Evolutionary conservation across 2,888 invertebrate species (phyloP).

Genomic region (Ormyrus pomaceus): DNA sequence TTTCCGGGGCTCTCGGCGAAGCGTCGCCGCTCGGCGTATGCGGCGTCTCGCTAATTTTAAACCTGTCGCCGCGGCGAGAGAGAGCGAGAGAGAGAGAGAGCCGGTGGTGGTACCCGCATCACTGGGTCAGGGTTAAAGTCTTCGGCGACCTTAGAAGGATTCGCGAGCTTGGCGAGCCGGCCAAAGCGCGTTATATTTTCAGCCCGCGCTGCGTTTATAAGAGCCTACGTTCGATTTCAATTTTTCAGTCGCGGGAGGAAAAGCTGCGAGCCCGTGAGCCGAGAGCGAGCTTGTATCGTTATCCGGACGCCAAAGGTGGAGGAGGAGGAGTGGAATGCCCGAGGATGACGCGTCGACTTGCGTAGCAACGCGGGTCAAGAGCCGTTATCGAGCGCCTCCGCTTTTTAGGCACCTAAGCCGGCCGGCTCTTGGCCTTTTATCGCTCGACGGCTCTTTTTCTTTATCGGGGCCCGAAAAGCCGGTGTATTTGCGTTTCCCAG

Average conservation of each 20-base stretch:
- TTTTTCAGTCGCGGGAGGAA: too few species aligned
- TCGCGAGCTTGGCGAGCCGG: conserved; percentile 57
- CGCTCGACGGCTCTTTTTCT: conserved; percentile 1
- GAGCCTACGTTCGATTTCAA: too few species aligned
- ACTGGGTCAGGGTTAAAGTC: conserved; percentile 62
- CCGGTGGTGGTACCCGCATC: conserved; percentile 10
- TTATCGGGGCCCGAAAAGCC: neutral
- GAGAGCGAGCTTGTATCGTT: too few species aligned
- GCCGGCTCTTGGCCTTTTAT: conserved; percentile 37
- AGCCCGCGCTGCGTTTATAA: neutral
- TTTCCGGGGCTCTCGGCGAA: too few species aligned
- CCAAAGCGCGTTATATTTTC: conserved; percentile 1
- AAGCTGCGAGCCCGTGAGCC: too few species aligned
- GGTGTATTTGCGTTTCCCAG: neutral
- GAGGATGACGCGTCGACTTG: conserved; percentile 40
- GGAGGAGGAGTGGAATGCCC: conserved; percentile 24
- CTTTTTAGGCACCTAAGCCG: conserved; percentile 32
- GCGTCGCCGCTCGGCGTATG: too few species aligned
- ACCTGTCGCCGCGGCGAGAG: conserved; percentile 21
- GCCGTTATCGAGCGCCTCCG: conserved; percentile 53
- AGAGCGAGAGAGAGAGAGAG: neutral
- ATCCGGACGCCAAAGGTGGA: neutral
- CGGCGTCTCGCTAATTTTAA: conserved; percentile 56
- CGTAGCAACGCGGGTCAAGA: conserved; percentile 49
- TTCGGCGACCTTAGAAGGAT: conserved; percentile 61